Percentiles rank a stretch among this genome's conserved stretches.
Evolutionary conservation across 2,113 vertebrate genomes (phyloP).

Genomic region (Equus przewalskii): DNA sequence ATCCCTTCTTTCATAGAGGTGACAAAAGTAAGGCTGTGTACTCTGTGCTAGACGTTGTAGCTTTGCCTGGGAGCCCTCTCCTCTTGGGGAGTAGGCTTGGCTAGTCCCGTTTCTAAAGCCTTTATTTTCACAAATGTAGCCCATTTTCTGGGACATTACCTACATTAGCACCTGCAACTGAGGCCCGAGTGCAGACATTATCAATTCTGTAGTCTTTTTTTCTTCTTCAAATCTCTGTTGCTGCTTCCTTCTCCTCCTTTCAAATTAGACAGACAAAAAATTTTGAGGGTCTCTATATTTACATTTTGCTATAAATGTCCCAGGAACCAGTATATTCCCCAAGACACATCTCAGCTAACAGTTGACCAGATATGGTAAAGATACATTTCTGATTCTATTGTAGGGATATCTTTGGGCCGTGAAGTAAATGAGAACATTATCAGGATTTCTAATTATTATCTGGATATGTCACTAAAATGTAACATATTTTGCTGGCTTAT

Average conservation of each 20-base stretch:
- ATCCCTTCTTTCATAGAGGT: background rate
- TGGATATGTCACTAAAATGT: background rate
- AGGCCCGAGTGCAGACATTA: background rate
- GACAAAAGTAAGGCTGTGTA: background rate
- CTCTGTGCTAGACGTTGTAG: background rate
- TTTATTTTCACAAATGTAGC: background rate
- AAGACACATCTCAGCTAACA: background rate
- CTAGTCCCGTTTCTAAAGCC: background rate
- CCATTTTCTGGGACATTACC: background rate
- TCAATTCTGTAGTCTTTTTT: background rate
- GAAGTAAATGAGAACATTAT: slow-evolving; percentile 13
- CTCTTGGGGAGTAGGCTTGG: background rate
- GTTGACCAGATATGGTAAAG: background rate
- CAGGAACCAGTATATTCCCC: background rate
- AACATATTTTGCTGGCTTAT: background rate
- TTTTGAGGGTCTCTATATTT: background rate
- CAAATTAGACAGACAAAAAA: background rate
- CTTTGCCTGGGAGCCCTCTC: background rate
- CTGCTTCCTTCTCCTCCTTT: background rate
- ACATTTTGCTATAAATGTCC: background rate
- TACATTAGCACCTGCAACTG: background rate
- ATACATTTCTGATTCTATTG: background rate
- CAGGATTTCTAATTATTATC: slow-evolving; percentile 17
- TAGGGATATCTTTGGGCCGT: background rate
- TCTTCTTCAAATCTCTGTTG: background rate